Evolutionary conservation across 2,113 vertebrate genomes (phyloP), one percentile per base, ranked within the genome.

Genomic region (Lota lota): DNA sequence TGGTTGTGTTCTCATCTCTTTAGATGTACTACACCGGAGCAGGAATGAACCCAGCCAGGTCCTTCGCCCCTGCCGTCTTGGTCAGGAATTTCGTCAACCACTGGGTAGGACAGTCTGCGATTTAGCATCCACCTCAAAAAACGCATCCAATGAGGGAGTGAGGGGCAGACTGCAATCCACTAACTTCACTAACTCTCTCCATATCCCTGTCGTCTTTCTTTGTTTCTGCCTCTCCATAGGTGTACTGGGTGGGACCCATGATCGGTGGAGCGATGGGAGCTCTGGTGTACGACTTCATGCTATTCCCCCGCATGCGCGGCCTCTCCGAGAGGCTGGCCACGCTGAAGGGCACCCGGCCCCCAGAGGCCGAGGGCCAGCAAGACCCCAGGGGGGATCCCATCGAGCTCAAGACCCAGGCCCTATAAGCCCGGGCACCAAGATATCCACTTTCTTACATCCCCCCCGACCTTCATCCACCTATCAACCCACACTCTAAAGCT

Each of bases 31-130:
- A 96, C 80, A 98, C 97, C 17, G 96, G 97, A 16, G 93, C 95
- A 70, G 91, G 96, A 73, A 99, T 98, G 97, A 98, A 98, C 79
- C 97, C 97, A 54, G 97, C 96, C 1, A 94, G 96, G 59, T 97
- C 95, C 74, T 99, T 99, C 19, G 97, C 95, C 64, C 96, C 96
- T 12, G 97, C 97, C 20, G 91, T 96, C 83, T 89, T 99, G 70
- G 88, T 94, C 74, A 92, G 95, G 87, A 97, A 95, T 87, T 99
- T 99, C 81, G 81, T 91, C 83, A 96, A 98, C 89, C 97, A 97
- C 84, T 98, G 97, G 96, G 97, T 99, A 91, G 95, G 93, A 47
- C 40, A 47, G 40, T 47, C 40, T 47, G 40, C 40, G 7, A 47
- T 47, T 47, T 12, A 47, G 40, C 40, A 3, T 47, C 11, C 40